These are phyloP conservation scores for Epirrita christyi DNA, from an alignment of 2,888 invertebrate species.

Conservation along the genomic window DNA sequence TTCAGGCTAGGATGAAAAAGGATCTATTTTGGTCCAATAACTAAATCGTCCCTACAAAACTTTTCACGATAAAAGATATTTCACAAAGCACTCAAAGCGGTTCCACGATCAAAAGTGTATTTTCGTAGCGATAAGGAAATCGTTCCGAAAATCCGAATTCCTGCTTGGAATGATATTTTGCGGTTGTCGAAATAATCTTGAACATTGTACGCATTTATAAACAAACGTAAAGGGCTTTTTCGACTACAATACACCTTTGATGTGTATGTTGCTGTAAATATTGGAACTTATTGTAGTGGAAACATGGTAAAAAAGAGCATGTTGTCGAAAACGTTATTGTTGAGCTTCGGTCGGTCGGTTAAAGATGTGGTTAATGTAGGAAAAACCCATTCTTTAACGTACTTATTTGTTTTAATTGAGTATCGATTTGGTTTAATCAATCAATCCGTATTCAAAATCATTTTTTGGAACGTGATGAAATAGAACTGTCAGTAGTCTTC, in stretches of 20 bases:
- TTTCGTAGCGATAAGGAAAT: constrained; percentile 37
- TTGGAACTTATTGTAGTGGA: constrained; percentile 20
- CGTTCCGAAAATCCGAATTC: constrained; percentile 29
- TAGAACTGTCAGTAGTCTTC: no score
- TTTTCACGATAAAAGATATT: constrained; percentile 26
- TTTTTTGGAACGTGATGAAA: no score
- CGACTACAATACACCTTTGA: constrained; percentile 34
- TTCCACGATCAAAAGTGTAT: constrained; percentile 33
- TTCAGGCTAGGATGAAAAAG: no score
- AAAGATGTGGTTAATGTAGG: neutral
- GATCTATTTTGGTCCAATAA: constrained; percentile 15
- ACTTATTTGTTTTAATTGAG: no score
- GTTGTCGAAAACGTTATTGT: constrained; percentile 1
- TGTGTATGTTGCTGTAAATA: constrained; percentile 28
- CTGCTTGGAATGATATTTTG: constrained; percentile 33
- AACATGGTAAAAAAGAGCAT: neutral
- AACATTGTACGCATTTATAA: constrained; percentile 36
- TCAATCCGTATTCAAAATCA: no score
- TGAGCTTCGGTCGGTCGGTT: no score
- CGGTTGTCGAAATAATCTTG: constrained; percentile 35
- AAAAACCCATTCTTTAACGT: neutral
- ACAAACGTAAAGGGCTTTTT: constrained; percentile 35
- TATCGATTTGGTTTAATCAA: no score
- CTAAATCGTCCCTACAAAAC: constrained; percentile 22
- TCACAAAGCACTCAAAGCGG: constrained; percentile 25